phyloP scores from a whole-genome alignment of 2,113 vertebrate genomes.

The Haliaeetus leucogaster region DNA sequence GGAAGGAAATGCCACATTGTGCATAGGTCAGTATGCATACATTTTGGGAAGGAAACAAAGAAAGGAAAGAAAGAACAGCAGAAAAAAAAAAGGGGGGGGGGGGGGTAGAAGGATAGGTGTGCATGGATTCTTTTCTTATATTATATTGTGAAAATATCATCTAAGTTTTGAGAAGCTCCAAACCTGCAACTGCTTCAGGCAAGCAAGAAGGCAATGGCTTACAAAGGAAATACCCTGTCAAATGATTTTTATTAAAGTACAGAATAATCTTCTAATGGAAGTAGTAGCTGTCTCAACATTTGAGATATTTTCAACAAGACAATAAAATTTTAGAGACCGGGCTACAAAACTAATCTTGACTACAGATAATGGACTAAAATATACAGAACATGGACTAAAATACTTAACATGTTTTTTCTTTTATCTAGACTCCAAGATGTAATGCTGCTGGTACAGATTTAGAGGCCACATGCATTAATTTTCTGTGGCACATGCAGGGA shows the following conservation, averaged over 20 bases:
- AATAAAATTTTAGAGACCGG: background rate
- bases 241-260: background rate
- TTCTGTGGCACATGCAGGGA: background rate
- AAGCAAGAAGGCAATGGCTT: background rate
- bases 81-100: background rate
- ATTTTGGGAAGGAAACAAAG: background rate
- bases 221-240: background rate
- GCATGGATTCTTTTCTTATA: background rate
- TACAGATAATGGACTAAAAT: background rate
- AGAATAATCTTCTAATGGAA: background rate
- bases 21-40: fast-evolving
- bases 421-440: background rate
- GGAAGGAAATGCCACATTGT: background rate
- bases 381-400: background rate
- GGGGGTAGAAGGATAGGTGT: background rate
- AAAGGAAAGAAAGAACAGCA: background rate
- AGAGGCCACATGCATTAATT: background rate
- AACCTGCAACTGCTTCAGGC: background rate
- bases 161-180: background rate
- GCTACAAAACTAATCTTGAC: background rate
- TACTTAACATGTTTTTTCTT: background rate
- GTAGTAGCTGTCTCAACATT: background rate
- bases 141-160: background rate
- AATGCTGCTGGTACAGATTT: background rate
- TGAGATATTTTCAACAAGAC: background rate